These are phyloP conservation scores for Drosophila hydei DNA, from an alignment of 1,140 invertebrate genomes.

Conservation along the genomic window DNA sequence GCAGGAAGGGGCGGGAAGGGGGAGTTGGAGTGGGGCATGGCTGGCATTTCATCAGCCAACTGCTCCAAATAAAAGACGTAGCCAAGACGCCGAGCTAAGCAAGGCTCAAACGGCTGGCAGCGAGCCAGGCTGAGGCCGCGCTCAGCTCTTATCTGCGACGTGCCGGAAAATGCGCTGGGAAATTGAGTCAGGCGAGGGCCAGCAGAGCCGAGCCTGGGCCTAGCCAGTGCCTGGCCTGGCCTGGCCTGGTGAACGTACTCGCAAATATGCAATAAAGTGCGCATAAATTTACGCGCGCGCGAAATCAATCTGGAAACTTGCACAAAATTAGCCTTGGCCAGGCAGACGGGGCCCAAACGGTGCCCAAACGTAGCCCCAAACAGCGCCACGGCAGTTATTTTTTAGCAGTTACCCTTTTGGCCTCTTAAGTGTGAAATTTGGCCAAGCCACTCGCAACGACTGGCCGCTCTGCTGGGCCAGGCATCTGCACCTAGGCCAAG, in stretches of 20 bases:
- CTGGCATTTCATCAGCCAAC: conserved; percentile 66
- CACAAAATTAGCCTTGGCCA: conserved; percentile 54
- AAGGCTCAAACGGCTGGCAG: background rate
- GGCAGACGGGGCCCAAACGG: conserved; percentile 17
- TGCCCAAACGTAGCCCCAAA: no score
- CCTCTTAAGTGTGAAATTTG: conserved; percentile 75
- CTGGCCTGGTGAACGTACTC: conserved; percentile 41
- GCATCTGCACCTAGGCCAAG: background rate
- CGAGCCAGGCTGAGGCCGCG: background rate
- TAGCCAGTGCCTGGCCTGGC: background rate
- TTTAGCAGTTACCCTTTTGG: conserved; percentile 66
- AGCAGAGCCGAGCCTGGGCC: background rate
- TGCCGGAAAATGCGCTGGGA: conserved; percentile 67
- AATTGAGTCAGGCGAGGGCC: conserved; percentile 46
- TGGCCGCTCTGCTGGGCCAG: background rate
- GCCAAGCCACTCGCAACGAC: conserved; percentile 26
- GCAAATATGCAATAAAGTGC: conserved; percentile 73
- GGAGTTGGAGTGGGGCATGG: background rate
- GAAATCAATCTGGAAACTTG: conserved; percentile 70
- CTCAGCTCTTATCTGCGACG: conserved; percentile 43
- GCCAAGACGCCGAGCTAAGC: conserved; percentile 11
- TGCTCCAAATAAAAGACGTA: conserved; percentile 75
- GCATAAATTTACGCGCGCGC: conserved; percentile 77
- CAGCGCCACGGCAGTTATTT: conserved; percentile 36
- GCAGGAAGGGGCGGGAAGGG: background rate